Evolutionary conservation across 2,888 invertebrate genomes (phyloP), one percentile per base, ranked within the genome.

Genomic region (Papilio elwesi): DNA sequence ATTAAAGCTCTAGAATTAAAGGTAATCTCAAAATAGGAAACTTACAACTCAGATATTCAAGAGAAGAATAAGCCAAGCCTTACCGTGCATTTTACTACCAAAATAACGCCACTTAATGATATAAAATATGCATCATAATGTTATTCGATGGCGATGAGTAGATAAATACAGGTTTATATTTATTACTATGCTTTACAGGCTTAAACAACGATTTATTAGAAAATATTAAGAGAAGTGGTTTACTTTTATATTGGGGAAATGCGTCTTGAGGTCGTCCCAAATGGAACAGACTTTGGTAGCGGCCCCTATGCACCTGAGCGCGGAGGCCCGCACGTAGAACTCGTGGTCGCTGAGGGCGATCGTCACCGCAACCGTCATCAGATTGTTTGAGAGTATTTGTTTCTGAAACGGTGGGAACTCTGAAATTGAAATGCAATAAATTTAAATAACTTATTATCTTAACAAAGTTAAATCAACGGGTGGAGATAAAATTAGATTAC

Each of bases 341-440:
- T 97, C 97, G 53, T 93, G 92, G 82, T 97, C 97, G 75, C 95
- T 94, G 74, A 95, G 92, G 0, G 95, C 95, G 80, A 97, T 94
- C 64, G 95, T 94, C 38, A 96, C 90, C 0, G 96, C 95, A 43
- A 97, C 88, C 74, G 95, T 94, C 5, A 96, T 94, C 55, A 97
- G 92, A 67, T 96, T 94, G 76, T 95, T 94, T 48, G 95, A 95
- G 16, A 96, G 80, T 52, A 97, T 89, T 78, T 96, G 95, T 77
- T 95, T 95, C 88, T 97, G 97, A 85, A 97, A 96, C 26, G 96
- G 95, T 12, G 97, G 96, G 87, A 96, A 97, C 85, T 97, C 97
- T 97, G 88, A 5, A 91, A 91, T 76, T 75, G 78, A 63, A 15
- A 13, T 26, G 52, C 62, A 52, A 26, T 26, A 26, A 26, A 26